Base-by-base conservation (phyloP, 2,888 invertebrate species). In the Acholoe squamosa region DNA sequence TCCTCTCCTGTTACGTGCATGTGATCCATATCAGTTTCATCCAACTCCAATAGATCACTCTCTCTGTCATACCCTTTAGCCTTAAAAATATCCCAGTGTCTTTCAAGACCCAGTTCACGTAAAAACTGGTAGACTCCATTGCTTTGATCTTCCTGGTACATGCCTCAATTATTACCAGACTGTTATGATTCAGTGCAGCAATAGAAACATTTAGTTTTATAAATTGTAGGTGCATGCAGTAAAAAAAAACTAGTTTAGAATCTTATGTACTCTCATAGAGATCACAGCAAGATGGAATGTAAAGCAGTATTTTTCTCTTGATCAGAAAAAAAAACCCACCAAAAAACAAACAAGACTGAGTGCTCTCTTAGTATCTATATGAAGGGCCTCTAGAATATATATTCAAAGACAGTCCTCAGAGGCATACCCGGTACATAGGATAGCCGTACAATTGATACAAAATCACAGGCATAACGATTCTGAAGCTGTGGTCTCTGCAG, bases 11-110 rank as follows among this genome's bases (percentile, higher is more conserved):
- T 89, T 10, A 95, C 94, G 89, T 92, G 92, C 94, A 95, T 93
- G 0, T 92, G 67, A 84, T 94, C 93, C 51, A 95, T 91, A 92
- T 94, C 95, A 14, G 91, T 90, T 0, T 92, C 89, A 67, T 92
- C 92, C 7, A 95, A 88, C 71, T 93, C 89, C 16, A 90, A 90
- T n/a, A 95, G 90, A 90, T 95, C 95, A 12, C 92, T 93, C 88
- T 94, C 94, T n/a, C 92, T 92, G 89, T 94, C 94, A 89, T 93
- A 95, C 0, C 95, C 95, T 89, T 94, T 94, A 16, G 93, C 93
- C 7, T 93, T 56, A 90, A 95, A 95, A 92, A 94, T 94, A 28
- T 94, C 94, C 86, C 92, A 93, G 91, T 95, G 94, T 84, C 93
- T 92, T 25, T 91, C 92, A 91, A 95, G 91, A 54, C 94, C 94